phyloP scores from a whole-genome alignment of 2,113 vertebrate species.

The Dermatemys mawii region DNA sequence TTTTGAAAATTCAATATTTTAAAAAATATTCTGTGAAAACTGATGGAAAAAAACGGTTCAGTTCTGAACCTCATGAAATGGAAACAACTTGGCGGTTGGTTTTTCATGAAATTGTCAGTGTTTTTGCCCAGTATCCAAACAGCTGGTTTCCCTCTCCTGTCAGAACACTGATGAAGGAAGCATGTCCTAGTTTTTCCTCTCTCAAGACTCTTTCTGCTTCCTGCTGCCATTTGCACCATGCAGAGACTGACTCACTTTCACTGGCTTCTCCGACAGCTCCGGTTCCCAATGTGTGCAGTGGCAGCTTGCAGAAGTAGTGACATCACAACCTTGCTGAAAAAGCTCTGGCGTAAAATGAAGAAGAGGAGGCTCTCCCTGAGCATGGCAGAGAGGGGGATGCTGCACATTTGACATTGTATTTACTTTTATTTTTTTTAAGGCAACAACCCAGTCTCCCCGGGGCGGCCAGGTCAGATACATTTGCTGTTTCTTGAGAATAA shows the following conservation, averaged over 20 bases:
- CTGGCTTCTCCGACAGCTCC: constrained; percentile 21
- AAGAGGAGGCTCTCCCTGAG: neutral
- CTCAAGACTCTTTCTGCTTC: neutral
- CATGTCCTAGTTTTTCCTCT: neutral
- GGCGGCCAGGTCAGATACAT: neutral
- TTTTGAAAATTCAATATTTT: too few relatives aligned
- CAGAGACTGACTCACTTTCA: neutral
- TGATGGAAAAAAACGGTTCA: neutral
- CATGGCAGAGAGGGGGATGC: neutral
- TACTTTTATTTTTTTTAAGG: neutral
- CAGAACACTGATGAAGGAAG: neutral
- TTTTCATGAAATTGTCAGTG: neutral
- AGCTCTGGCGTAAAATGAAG: neutral
- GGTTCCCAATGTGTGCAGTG: neutral
- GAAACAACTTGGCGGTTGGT: neutral
- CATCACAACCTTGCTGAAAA: neutral
- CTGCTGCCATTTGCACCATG: fast-evolving
- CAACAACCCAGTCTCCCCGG: neutral
- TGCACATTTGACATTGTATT: neutral
- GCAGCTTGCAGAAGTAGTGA: constrained; percentile 32
- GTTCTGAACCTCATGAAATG: too few relatives aligned
- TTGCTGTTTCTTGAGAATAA: constrained; percentile 18
- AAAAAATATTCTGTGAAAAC: too few relatives aligned
- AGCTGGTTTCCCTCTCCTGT: neutral
- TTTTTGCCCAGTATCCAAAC: neutral